These are phyloP conservation scores for Pachymerium ferrugineum DNA, from an alignment of 2,888 invertebrate species.

Conservation along the genomic window DNA sequence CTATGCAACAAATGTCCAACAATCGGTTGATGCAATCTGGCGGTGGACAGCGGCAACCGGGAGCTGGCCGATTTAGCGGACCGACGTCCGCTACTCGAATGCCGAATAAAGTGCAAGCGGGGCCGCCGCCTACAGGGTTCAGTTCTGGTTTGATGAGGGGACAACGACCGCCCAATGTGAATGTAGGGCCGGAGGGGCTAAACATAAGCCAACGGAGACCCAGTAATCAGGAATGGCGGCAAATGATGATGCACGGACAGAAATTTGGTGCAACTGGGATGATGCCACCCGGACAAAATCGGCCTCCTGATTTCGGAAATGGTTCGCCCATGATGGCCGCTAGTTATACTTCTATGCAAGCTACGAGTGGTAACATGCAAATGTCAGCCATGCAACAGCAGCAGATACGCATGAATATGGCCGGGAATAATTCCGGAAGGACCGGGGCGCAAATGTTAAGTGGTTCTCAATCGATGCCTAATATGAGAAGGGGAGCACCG, in stretches of 20 bases:
- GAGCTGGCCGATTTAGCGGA: background rate
- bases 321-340: background rate
- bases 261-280: background rate
- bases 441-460: background rate
- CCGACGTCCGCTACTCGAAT: background rate
- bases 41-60: background rate
- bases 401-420: constrained; percentile 41
- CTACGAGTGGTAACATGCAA: constrained; percentile 31
- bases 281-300: background rate
- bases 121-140: background rate
- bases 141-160: constrained; percentile 28
- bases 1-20: constrained; percentile 20
- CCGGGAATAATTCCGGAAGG: constrained; percentile 33
- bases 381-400: constrained; percentile 39
- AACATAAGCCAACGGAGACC: constrained; percentile 50
- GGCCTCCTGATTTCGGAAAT: background rate
- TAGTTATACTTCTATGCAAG: constrained; percentile 23
- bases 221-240: constrained; percentile 51
- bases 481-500: constrained; percentile 38
- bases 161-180: constrained; percentile 59
- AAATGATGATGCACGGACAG: constrained; percentile 54
- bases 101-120: background rate
- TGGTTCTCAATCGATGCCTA: constrained; percentile 37
- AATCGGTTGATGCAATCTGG: background rate
- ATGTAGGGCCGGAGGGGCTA: constrained; percentile 54